A percentile compares a stretch with the other conserved stretches of the same genome.
Evolutionary conservation across 2,888 invertebrate genomes (phyloP).

Genomic region (Euplexia lucipara): DNA sequence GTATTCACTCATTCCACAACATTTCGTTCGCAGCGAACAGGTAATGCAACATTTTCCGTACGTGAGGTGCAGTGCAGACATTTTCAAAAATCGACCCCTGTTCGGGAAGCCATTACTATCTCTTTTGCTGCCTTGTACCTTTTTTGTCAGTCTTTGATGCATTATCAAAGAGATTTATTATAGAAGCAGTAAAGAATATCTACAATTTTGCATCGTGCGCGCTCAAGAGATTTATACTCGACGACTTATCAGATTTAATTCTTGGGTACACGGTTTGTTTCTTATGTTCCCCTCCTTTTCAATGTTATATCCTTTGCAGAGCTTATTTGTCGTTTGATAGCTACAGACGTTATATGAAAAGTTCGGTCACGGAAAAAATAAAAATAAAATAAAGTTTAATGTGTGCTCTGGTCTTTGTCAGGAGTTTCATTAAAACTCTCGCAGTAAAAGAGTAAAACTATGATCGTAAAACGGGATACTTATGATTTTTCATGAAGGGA

Average conservation of each 20-base stretch:
- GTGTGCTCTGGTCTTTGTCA: conserved; percentile 5
- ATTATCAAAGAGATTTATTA: conserved; percentile 63
- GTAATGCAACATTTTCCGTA: conserved; percentile 52
- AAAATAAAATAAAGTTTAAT: neutral
- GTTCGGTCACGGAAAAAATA: neutral
- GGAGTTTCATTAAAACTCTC: conserved; percentile 27
- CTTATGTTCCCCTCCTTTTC: conserved; percentile 43
- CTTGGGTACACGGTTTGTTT: conserved; percentile 48
- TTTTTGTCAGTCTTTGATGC: conserved; percentile 56
- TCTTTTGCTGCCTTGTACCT: conserved; percentile 61
- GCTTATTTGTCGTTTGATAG: conserved; percentile 21
- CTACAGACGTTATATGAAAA: conserved; percentile 13
- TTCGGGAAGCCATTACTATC: conserved; percentile 66
- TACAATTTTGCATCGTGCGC: conserved; percentile 56
- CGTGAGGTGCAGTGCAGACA: conserved; percentile 45
- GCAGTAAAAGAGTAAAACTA: conserved; percentile 12
- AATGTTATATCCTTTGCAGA: conserved; percentile 38
- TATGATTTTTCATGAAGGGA: conserved; percentile 27
- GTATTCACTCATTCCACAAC: conserved; percentile 44
- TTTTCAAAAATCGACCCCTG: conserved; percentile 47
- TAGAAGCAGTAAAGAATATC: conserved; percentile 34
- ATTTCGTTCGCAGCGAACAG: conserved; percentile 47
- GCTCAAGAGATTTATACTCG: conserved; percentile 53
- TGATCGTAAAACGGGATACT: conserved; percentile 14
- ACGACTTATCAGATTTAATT: conserved; percentile 65